Evolutionary conservation across 2,113 vertebrate species (phyloP).

Genomic region (Megaceryle torquata): DNA sequence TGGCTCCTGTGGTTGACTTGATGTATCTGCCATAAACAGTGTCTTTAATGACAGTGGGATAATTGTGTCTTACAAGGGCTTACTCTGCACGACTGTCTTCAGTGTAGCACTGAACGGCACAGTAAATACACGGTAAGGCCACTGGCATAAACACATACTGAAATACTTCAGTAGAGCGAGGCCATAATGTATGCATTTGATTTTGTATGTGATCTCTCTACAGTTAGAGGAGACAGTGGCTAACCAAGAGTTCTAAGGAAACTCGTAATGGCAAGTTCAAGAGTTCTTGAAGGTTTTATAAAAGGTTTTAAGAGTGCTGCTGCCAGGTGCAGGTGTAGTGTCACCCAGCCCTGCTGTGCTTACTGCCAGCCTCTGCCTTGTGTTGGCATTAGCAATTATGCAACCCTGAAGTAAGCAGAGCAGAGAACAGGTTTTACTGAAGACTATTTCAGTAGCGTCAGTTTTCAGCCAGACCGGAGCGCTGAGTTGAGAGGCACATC

Average conservation of each 20-base stretch:
- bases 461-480: neutral
- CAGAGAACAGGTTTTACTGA: neutral
- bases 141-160: neutral
- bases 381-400: neutral
- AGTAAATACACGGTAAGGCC: neutral
- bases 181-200: neutral
- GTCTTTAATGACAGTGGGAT: neutral
- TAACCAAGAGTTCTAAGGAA: neutral
- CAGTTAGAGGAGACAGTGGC: neutral
- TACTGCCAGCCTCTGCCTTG: neutral
- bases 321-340: neutral
- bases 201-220: neutral
- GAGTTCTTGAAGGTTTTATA: neutral
- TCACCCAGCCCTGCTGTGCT: neutral
- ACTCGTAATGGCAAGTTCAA: neutral
- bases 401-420: accelerated
- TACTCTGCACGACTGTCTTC: neutral
- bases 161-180: neutral
- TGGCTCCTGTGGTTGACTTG: neutral
- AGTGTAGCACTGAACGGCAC: neutral
- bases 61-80: neutral
- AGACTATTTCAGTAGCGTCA: neutral
- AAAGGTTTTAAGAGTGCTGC: neutral
- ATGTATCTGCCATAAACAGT: neutral
- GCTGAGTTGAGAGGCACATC: neutral